Percentiles rank a stretch among this genome's conserved stretches.
These are phyloP conservation scores for Palythoa grandis DNA, from an alignment of 92 coral and sea anemone species.

Conservation along the genomic window DNA sequence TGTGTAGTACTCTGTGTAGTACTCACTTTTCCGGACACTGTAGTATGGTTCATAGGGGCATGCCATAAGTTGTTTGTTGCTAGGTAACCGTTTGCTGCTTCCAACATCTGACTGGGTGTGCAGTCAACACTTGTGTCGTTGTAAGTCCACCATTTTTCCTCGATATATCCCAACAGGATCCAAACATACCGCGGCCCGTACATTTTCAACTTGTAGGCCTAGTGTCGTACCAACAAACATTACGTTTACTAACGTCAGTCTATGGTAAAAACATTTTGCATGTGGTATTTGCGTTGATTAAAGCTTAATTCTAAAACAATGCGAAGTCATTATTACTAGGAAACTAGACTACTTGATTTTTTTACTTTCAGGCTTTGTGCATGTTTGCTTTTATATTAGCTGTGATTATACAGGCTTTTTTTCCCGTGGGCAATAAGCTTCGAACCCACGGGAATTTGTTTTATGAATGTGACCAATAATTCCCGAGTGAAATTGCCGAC, in stretches of 20 bases:
- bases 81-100: conserved; percentile 80
- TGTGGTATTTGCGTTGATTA: no score
- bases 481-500: no score
- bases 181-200: conserved; percentile 82
- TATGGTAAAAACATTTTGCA: no score
- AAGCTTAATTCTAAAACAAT: no score
- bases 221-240: not conserved
- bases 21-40: conserved; percentile 75
- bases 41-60: conserved; percentile 50
- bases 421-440: no score
- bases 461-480: no score
- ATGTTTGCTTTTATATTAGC: no score
- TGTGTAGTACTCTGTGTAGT: not conserved
- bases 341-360: no score
- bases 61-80: conserved; percentile 80
- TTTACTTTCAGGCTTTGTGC: no score
- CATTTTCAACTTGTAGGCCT: conserved; percentile 77
- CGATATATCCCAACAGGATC: conserved; percentile 81
- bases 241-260: not conserved
- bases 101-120: conserved; percentile 67
- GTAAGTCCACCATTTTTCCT: conserved; percentile 76
- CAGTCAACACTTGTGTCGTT: conserved; percentile 65
- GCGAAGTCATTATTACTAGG: no score
- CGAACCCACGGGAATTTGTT: no score
- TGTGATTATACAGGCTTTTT: no score